Base-by-base conservation (phyloP, 2,797 vertebrate species). In the Coluber constrictor region DNA sequence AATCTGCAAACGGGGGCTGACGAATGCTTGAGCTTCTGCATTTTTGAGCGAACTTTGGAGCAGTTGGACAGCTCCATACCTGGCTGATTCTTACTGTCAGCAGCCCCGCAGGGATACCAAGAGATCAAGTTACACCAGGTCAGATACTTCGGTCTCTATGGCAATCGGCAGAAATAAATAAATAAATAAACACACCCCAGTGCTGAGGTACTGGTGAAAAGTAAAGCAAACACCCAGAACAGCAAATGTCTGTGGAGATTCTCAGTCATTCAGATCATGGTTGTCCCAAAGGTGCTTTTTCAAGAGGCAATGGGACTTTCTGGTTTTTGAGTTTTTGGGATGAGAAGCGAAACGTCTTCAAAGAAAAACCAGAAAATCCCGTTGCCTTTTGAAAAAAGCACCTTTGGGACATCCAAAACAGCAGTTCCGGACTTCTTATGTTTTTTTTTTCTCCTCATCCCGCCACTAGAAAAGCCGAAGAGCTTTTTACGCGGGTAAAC, bases 401-500 rank as follows among this genome's bases (percentile, higher is more conserved):
- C 61, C 4, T 63, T 29, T 63, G 27, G 61, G 61, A 88, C 56
- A 55, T 29, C 43, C 27, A n/a, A 29, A 29, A 29, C 37, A 92
- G 70, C 63, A 56, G 57, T 37, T 43, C 57, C 5, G 88, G 87
- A 60, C 37, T 60, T 55, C 59, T 9, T 29, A 37, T 9, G 15
- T 27, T 27, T 4, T 5, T 11, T 29, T 29, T 29, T 11, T 1
- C 9, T 9, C 4, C 43, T 86, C 66, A 70, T 43, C 0, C 0
- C 27, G 29, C 88, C 29, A 70, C 7, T 7, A 91, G 29, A 57
- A 51, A 74, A 86, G 5, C 3, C 43, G 55, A 83, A 27, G 59
- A 25, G 90, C 60, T 86, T 89, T 86, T 89, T 88, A 70, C 11
- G 63, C n/a, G 37, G 37, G 57, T 74, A 79, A 70, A 37, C 29